These are phyloP conservation scores for Brachyrhaphis roseni DNA, from an alignment of 2,797 vertebrate species.

Conservation along the genomic window DNA sequence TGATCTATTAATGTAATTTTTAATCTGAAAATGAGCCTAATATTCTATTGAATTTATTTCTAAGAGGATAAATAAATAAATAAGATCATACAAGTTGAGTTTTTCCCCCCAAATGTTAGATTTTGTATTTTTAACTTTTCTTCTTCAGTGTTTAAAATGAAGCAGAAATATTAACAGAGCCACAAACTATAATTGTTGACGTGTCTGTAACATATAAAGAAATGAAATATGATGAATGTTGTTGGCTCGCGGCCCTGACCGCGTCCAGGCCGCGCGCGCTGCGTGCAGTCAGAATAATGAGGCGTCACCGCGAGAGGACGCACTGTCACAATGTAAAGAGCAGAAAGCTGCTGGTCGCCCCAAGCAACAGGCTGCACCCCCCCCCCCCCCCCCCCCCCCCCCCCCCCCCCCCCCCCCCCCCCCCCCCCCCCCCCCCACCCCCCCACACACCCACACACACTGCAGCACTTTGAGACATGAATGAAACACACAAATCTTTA, in stretches of 20 bases:
- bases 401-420: no score
- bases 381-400: no score
- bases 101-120: neutral
- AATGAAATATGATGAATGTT: neutral
- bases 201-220: neutral
- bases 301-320: constrained; percentile 85
- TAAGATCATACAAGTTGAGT: neutral
- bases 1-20: neutral
- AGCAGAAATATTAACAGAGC: neutral
- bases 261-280: constrained; percentile 19
- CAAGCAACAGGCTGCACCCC: constrained; percentile 89
- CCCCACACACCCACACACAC: neutral
- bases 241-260: neutral
- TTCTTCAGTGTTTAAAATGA: constrained; percentile 18
- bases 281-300: constrained; percentile 47
- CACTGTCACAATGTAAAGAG: constrained; percentile 82
- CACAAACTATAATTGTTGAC: neutral
- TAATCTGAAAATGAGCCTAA: neutral
- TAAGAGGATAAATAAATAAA: neutral
- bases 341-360: constrained; percentile 76
- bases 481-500: neutral
- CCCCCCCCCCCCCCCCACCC: no score
- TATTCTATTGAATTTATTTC: neutral
- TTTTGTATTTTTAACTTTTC: no score
- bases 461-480: constrained; percentile 8